phyloP scores from a whole-genome alignment of 2,888 invertebrate species.

The Drosophila ustulata region DNA sequence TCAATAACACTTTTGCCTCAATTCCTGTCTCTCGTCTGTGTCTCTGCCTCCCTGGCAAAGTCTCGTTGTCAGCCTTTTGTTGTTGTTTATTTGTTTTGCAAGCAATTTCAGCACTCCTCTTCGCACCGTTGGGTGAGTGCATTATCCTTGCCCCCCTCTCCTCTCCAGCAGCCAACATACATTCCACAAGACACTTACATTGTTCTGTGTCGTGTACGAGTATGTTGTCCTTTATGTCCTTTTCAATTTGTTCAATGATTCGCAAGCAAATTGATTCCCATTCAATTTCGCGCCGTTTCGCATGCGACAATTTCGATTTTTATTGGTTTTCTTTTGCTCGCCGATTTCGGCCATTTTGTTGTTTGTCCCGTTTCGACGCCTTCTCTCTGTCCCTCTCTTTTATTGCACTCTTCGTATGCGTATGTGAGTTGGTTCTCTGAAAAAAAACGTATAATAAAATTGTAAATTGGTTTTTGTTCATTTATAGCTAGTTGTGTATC shows the following conservation, averaged over 20 bases:
- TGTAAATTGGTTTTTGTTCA: constrained; percentile 78
- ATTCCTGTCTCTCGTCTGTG: constrained; percentile 55
- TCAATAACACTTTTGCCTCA: constrained; percentile 82
- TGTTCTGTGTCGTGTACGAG: constrained; percentile 30
- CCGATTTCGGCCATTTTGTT: constrained; percentile 59
- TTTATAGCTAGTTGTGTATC: constrained; percentile 67
- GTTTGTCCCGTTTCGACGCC: constrained; percentile 34
- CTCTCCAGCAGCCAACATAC: constrained; percentile 5
- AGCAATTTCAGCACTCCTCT: constrained; percentile 72
- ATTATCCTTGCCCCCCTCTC: constrained; percentile 33
- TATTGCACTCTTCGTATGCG: constrained; percentile 3
- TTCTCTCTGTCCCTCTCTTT: constrained; percentile 7
- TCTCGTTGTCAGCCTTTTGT: constrained; percentile 47
- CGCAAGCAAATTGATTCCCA: constrained; percentile 82
- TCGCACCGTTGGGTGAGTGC: constrained; percentile 25
- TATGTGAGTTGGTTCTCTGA: constrained; percentile 43
- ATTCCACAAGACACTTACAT: constrained; percentile 24
- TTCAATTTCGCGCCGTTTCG: constrained; percentile 79
- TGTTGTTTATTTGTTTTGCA: constrained; percentile 79
- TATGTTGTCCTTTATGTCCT: constrained; percentile 65
- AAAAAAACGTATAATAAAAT: constrained; percentile 77
- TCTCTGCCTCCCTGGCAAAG: constrained; percentile 17
- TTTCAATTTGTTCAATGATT: constrained; percentile 84
- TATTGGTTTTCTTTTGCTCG: constrained; percentile 69
- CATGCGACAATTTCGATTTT: constrained; percentile 79